Base-by-base conservation (phyloP, 2,888 invertebrate species). In the Limenitis camilla region DNA sequence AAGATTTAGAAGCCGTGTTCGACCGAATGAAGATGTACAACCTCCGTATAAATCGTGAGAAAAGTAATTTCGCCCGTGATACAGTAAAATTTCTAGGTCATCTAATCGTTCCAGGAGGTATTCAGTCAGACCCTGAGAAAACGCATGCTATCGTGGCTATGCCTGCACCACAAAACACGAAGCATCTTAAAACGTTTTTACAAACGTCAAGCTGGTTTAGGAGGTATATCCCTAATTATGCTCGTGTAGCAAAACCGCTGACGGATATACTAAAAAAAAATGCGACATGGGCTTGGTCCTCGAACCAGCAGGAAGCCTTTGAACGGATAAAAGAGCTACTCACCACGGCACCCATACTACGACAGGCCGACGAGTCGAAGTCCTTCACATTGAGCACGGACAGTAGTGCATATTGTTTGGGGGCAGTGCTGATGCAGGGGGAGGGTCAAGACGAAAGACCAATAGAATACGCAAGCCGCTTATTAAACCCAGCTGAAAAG, bases 81-180 rank as follows among this genome's bases (percentile, higher is more conserved):
- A 59, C 59, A 1, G 64, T 72, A 0, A 71, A 67, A 33, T 71
- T 66, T 33, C 50, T 71, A 0, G 68, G 68, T 0, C 72, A 70
- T 48, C 55, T 69, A 2, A 64, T 72, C 5, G 61, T 66, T 0
- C 63, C 58, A 5, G 62, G 62, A 3, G 69, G 70, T 7, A 41
- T 66, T 6, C 48, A 56, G 11, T 42, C 55, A 10, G 68, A 73
- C 41, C 64, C 68, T 0, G 64, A 62, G 0, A 71, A 72, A 45
- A 66, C 62, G 0, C 8, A 61, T 0, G 69, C 67, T 0, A 66
- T 73, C 0, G 9, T 36, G 0, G 39, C 62, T 11, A 64, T 68
- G 53, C 29, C 54, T 27, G 6, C 52, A 0, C 68, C 69, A 0
- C 31, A 48, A 35, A 62, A 63, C 32, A 35, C 62, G 1, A 64